phyloP scores from a whole-genome alignment of 1,140 invertebrate species.

The Rhyacophila brunnea region DNA sequence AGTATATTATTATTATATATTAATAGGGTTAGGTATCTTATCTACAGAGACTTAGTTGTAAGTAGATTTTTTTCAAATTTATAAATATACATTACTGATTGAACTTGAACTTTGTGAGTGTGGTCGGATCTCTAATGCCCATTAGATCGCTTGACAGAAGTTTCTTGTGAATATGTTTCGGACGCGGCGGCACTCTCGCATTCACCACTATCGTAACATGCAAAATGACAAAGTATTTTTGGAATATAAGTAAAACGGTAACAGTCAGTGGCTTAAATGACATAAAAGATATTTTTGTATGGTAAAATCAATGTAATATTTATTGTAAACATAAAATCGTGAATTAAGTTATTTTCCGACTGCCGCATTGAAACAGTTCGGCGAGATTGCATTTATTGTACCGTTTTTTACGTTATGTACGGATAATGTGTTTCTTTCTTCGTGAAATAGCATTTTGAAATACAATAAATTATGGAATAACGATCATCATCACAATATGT shows the following conservation, averaged over 20 bases:
- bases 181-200: no score
- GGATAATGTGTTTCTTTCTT: no score
- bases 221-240: slow-evolving; percentile 4
- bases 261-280: slow-evolving; percentile 19
- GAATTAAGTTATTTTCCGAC: neutral
- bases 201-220: no score
- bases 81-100: slow-evolving; percentile 43
- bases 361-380: neutral
- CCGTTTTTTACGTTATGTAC: neutral
- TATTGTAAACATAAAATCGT: slow-evolving; percentile 1
- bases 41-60: slow-evolving; percentile 45
- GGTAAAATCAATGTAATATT: neutral
- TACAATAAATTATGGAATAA: no score
- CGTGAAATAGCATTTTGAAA: no score
- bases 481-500: no score
- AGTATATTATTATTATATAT: slow-evolving; percentile 43
- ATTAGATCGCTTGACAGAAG: slow-evolving; percentile 27
- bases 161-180: no score
- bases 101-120: slow-evolving; percentile 34
- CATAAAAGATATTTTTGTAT: slow-evolving; percentile 25
- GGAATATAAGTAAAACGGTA: slow-evolving; percentile 1
- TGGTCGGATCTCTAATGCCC: slow-evolving; percentile 31
- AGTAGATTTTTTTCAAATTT: slow-evolving; percentile 59
- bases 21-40: slow-evolving; percentile 40
- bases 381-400: neutral